These are phyloP conservation scores for Sinocyclocheilus grahami DNA, from an alignment of 2,113 vertebrate species.

Conservation along the genomic window DNA sequence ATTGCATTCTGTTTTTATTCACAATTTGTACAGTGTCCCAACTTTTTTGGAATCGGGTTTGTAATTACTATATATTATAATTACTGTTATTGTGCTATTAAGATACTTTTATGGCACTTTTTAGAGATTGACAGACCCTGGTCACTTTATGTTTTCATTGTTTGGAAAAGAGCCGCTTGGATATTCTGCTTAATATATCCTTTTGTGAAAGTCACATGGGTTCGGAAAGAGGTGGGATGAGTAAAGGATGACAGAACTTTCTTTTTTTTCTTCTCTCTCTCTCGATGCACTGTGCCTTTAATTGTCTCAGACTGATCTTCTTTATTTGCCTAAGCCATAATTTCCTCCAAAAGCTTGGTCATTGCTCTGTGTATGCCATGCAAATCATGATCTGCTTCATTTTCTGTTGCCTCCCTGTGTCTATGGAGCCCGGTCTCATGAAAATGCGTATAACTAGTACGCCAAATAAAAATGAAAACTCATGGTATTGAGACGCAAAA, in stretches of 20 bases:
- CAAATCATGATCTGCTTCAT: slow-evolving; percentile 68
- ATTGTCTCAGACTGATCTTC: slow-evolving; percentile 23
- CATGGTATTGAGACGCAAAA: no score
- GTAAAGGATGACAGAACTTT: not conserved
- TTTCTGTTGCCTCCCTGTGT: slow-evolving; percentile 56
- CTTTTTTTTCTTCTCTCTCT: not conserved
- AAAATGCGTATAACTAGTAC: no score
- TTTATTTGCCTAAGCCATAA: slow-evolving; percentile 57
- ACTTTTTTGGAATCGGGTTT: no score
- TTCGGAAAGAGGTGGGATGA: not conserved
- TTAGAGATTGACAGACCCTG: no score
- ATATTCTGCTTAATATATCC: not conserved
- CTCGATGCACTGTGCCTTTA: not conserved
- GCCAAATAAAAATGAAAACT: no score
- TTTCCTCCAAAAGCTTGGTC: slow-evolving; percentile 70
- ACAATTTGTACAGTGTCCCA: no score
- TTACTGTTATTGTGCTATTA: not conserved
- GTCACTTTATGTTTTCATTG: not conserved
- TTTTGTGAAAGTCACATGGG: not conserved
- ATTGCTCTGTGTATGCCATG: slow-evolving; percentile 72
- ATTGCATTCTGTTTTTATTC: no score
- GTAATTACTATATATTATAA: no score
- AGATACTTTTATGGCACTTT: not conserved
- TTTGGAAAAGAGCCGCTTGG: no score
- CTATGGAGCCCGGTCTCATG: no score